phyloP scores from a whole-genome alignment of 2,797 vertebrate genomes.

The Sibirionetta formosa region DNA sequence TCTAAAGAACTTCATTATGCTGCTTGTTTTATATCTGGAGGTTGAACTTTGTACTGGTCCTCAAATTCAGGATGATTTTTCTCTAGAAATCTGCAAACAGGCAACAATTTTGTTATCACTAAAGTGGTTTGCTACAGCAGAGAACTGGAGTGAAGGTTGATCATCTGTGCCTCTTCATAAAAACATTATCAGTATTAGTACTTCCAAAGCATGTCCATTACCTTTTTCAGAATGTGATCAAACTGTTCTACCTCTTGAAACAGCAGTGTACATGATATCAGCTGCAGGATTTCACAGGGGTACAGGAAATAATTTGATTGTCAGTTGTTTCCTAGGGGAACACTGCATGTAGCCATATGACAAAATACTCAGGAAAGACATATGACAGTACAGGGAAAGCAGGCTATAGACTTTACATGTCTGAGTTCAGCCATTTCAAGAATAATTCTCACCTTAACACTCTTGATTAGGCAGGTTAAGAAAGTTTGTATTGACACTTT shows the following conservation, averaged over 20 bases:
- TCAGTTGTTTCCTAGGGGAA: neutral
- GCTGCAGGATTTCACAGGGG: neutral
- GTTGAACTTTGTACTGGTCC: neutral
- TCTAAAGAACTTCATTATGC: neutral
- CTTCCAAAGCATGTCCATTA: neutral
- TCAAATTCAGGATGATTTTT: neutral
- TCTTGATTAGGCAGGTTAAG: neutral
- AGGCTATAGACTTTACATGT: neutral
- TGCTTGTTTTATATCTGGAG: neutral
- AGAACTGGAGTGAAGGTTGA: neutral
- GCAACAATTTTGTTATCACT: neutral
- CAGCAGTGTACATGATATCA: fast-evolving
- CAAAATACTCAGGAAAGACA: neutral
- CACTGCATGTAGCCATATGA: neutral
- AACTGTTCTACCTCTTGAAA: neutral
- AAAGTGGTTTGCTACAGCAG: neutral
- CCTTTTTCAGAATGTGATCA: neutral
- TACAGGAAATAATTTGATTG: neutral
- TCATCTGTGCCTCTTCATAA: neutral
- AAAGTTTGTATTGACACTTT: neutral
- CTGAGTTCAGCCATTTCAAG: neutral
- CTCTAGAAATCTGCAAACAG: neutral
- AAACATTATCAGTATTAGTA: neutral
- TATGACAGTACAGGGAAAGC: neutral
- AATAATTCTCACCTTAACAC: neutral